Conservation (phyloP, 2,797 vertebrate genomes). For the Syngnathus acus region DNA sequence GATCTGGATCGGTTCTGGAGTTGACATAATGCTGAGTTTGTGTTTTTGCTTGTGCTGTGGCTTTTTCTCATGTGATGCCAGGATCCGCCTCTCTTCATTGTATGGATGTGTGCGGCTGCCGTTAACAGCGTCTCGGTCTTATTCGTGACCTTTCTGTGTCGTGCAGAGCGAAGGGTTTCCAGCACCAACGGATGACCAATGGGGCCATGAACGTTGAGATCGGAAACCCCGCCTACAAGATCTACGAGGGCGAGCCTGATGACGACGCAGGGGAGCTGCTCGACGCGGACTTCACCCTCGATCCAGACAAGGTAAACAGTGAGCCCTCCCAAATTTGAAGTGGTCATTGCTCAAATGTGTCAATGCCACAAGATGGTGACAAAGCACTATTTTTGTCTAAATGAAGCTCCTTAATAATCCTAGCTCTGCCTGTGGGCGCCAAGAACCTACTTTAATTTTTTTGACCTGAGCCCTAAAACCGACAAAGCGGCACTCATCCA, state of each 20-base stretch:
- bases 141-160: constrained; percentile 5
- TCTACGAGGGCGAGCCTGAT: constrained; percentile 93
- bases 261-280: constrained; percentile 83
- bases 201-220: constrained; percentile 97
- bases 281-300: constrained; percentile 86
- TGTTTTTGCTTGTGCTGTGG: constrained; percentile 47
- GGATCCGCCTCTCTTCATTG: constrained; percentile 10
- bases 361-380: no score
- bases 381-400: no score
- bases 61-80: constrained; percentile 41
- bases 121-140: not conserved
- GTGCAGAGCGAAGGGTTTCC: constrained; percentile 88
- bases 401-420: no score
- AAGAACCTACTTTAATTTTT: no score
- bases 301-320: constrained; percentile 83
- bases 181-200: constrained; percentile 94
- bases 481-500: not conserved
- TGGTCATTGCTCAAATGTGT: no score
- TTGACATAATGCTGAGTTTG: constrained; percentile 53
- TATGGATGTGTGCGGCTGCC: not conserved
- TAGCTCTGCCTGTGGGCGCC: no score
- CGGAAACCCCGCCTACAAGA: constrained; percentile 96
- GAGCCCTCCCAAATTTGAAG: not conserved
- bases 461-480: not conserved
- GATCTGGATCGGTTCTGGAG: constrained; percentile 23